Percentiles rank a stretch among this genome's conserved stretches.
These are phyloP conservation scores for Chrysolina americana DNA, from an alignment of 2,888 invertebrate genomes.

Conservation along the genomic window DNA sequence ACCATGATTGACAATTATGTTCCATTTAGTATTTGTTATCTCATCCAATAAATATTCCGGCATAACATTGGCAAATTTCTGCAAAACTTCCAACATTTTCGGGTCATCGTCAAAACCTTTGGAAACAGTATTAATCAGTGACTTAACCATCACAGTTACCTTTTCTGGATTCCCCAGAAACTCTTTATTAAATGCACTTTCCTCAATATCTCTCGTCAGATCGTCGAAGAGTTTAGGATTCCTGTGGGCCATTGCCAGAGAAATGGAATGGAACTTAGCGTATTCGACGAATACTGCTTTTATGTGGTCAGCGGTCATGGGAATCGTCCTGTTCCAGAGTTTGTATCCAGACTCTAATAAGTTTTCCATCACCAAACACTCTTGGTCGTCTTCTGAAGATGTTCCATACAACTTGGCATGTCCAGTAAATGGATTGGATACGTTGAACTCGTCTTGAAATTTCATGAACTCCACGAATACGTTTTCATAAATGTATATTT, in stretches of 20 bases:
- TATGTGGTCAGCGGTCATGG: slow-evolving; percentile 59
- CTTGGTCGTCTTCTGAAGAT: slow-evolving; percentile 36
- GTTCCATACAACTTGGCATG: slow-evolving; percentile 42
- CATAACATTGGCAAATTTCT: slow-evolving; percentile 13
- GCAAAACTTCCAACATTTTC: slow-evolving; percentile 9
- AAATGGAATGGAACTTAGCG: slow-evolving; percentile 61
- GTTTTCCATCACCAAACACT: slow-evolving; percentile 58
- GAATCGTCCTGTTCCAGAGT: slow-evolving; percentile 55
- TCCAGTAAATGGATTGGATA: slow-evolving; percentile 25
- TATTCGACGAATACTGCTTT: slow-evolving; percentile 57
- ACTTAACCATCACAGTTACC: neutral
- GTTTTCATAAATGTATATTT: slow-evolving; percentile 57
- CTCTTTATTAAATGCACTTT: slow-evolving; percentile 14
- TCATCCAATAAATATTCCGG: neutral
- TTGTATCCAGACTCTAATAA: slow-evolving; percentile 54
- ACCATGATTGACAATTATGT: slow-evolving; percentile 53
- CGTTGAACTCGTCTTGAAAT: slow-evolving; percentile 51
- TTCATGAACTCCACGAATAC: slow-evolving; percentile 54
- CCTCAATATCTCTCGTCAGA: slow-evolving; percentile 24
- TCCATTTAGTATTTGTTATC: slow-evolving; percentile 1
- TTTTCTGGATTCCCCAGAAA: neutral
- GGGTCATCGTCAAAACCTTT: slow-evolving; percentile 16
- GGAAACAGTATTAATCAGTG: slow-evolving; percentile 1
- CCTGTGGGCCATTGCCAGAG: slow-evolving; percentile 58
- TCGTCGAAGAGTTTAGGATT: slow-evolving; percentile 53